phyloP scores from a whole-genome alignment of 2,113 vertebrate species.

The Phocoena sinus region DNA sequence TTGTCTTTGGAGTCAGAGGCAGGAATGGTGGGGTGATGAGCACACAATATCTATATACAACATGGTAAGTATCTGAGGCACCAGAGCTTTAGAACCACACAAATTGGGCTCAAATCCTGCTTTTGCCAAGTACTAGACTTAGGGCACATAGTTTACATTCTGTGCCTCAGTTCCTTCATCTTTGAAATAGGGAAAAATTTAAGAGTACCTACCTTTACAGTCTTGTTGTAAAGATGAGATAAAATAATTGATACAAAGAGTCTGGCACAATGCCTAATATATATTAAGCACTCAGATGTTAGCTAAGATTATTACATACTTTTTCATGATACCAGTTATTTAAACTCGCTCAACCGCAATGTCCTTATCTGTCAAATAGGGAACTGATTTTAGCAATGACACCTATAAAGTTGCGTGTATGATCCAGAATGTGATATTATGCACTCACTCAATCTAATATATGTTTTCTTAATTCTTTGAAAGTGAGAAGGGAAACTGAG shows the following conservation, averaged over 20 bases:
- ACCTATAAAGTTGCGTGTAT: not conserved
- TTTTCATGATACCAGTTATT: not conserved
- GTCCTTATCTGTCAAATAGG: not conserved
- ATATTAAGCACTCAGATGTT: not conserved
- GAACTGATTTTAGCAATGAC: not conserved
- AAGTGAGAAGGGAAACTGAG: not conserved
- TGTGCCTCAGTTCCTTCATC: not conserved
- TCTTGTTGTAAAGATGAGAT: not conserved
- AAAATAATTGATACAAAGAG: not conserved
- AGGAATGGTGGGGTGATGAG: not conserved
- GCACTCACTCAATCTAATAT: not conserved
- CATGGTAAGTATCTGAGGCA: not conserved
- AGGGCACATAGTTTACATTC: not conserved
- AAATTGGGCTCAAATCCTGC: not conserved
- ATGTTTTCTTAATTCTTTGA: not conserved
- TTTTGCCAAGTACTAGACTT: not conserved
- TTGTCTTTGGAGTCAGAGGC: not conserved
- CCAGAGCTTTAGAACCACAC: not conserved
- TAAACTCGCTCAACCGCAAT: not conserved
- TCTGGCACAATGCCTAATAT: not conserved
- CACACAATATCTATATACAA: not conserved
- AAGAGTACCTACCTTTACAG: not conserved
- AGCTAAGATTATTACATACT: not conserved
- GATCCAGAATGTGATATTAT: not conserved
- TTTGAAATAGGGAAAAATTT: not conserved